Conservation (phyloP, 2,888 invertebrate genomes). For the Spodoptera picta region DNA sequence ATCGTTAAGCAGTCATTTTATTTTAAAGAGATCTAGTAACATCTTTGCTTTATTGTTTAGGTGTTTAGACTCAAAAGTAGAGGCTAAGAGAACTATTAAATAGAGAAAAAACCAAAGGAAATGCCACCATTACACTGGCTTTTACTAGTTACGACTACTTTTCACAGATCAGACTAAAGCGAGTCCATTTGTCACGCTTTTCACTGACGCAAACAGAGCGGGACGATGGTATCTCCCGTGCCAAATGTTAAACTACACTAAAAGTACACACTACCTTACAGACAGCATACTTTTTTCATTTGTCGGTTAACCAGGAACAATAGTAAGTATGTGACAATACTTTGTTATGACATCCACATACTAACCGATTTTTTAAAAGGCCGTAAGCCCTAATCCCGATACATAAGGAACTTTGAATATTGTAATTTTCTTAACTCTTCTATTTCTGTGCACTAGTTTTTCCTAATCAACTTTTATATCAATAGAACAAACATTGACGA, state of each 20-base stretch:
- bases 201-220: constrained; percentile 80
- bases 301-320: constrained; percentile 11
- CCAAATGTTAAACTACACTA: constrained; percentile 62
- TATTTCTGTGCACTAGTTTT: background rate
- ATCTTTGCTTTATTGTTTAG: constrained; percentile 4
- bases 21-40: constrained; percentile 3
- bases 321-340: background rate
- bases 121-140: constrained; percentile 46
- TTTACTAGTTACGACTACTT: constrained; percentile 60
- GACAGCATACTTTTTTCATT: constrained; percentile 18
- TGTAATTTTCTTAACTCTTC: background rate
- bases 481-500: constrained; percentile 44
- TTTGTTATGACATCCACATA: background rate
- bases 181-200: constrained; percentile 80
- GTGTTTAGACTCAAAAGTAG: constrained; percentile 1
- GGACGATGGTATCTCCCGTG: constrained; percentile 75
- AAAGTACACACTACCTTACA: constrained; percentile 24
- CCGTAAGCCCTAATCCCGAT: no score
- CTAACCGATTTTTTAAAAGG: background rate
- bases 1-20: background rate
- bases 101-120: constrained; percentile 37
- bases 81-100: no score
- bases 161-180: constrained; percentile 62
- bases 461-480: constrained; percentile 42
- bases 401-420: background rate